Evolutionary conservation across 2,113 vertebrate genomes (phyloP), one percentile per base, ranked within the genome.

Genomic region (Girardinichthys multiradiatus): DNA sequence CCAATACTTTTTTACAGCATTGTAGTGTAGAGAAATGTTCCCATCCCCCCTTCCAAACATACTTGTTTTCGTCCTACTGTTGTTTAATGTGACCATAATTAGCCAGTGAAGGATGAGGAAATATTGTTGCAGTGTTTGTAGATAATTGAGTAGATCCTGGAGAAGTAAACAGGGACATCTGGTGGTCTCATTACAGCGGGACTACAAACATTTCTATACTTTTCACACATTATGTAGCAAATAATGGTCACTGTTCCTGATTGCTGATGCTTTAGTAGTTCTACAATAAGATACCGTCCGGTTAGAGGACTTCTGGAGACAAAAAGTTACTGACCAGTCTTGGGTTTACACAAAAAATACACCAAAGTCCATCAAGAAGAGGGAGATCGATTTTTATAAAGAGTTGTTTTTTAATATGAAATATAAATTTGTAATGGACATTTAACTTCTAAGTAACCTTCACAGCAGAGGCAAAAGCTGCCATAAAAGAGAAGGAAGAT

Each of bases 121-220:
- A n/a, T n/a, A 2, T 10, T 54, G 19, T 42, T 45, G 1, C 12
- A 73, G 29, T 28, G 14, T 7, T 14, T 33, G 2, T 9, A 17
- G 10, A 12, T 42, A 33, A 33, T 26, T 30, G 8, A 31, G 24
- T 3, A 24, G 45, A 48, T 21, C 19, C 6, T 5, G 1, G 17
- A 74, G 42, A 72, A 58, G 71, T 26, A n/a, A 48, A 70, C 51
- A 35, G 42, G 8, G 83, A 77, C 85, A 81, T 63, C 80, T 87
- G 79, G 68, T 87, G 80, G 85, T 59, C 30, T 29, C 4, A 39
- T 61, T 62, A 24, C 12, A 3, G 10, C 15, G 10, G 24, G 30
- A 45, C 31, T 64, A 8, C 9, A 29, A 68, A 24, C 29, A 19
- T 10, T 65, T 68, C 67, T 26, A 1, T 26, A 37, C n/a, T 7